These are phyloP conservation scores for Tachycineta bicolor DNA, from an alignment of 2,113 vertebrate species.

Conservation along the genomic window DNA sequence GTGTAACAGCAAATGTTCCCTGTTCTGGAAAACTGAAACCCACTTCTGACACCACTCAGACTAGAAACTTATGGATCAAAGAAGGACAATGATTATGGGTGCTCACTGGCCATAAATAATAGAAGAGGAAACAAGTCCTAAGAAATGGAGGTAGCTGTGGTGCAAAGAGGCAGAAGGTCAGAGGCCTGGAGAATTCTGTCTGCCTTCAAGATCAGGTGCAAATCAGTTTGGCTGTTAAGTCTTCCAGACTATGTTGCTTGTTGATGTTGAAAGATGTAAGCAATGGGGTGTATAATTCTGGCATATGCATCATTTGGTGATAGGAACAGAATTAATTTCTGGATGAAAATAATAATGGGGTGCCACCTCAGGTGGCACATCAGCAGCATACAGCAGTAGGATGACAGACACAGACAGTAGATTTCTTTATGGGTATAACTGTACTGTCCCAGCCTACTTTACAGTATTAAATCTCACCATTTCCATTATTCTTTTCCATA, in stretches of 20 bases:
- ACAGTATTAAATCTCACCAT: not conserved
- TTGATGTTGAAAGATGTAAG: not conserved
- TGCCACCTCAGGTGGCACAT: not conserved
- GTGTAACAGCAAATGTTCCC: not conserved
- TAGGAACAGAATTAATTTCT: not conserved
- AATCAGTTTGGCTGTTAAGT: not conserved
- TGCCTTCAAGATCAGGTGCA: not conserved
- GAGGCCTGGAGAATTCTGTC: not conserved
- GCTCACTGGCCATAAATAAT: accelerated
- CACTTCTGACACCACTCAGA: not conserved
- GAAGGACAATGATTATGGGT: not conserved
- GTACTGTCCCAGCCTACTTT: not conserved
- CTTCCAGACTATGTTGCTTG: not conserved
- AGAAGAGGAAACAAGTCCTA: not conserved
- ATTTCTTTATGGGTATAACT: not conserved
- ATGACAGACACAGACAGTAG: not conserved
- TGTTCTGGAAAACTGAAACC: not conserved
- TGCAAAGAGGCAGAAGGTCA: accelerated
- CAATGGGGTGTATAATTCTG: not conserved
- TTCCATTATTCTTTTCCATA: not conserved
- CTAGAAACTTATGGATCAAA: not conserved
- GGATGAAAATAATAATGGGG: not conserved
- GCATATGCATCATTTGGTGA: not conserved
- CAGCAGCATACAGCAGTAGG: not conserved
- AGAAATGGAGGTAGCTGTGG: not conserved